phyloP scores from a whole-genome alignment of 2,797 vertebrate species.

The Harpagifer antarcticus region DNA sequence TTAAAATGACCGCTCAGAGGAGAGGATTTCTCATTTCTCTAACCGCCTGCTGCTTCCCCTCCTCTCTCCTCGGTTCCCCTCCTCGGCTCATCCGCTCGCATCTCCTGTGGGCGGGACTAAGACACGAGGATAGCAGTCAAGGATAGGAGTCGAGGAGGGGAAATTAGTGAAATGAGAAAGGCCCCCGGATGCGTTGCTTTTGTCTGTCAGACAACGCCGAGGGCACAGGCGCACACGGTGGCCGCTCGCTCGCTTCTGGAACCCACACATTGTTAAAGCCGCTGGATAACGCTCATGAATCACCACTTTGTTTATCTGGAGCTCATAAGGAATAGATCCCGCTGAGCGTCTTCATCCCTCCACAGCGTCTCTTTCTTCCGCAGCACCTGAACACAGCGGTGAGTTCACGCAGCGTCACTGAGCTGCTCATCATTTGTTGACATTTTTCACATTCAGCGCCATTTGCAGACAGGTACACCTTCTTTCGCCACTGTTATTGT shows the following conservation, averaged over 20 bases:
- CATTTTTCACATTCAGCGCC: conserved; percentile 80
- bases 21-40: too few species aligned
- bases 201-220: conserved; percentile 47
- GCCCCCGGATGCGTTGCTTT: too few species aligned
- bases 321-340: conserved; percentile 24
- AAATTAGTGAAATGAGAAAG: too few species aligned
- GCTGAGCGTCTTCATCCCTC: conserved; percentile 28
- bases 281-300: conserved; percentile 60
- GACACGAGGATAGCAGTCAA: too few species aligned
- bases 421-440: conserved; percentile 67
- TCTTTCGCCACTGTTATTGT: conserved; percentile 56
- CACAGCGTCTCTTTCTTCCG: conserved; percentile 24
- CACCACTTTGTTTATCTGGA: conserved; percentile 38
- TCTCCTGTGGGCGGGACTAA: too few species aligned
- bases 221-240: background rate
- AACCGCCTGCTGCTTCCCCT: too few species aligned
- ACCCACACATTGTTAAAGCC: conserved; percentile 72
- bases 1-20: too few species aligned
- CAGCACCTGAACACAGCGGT: conserved; percentile 62
- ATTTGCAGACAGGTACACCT: conserved; percentile 83
- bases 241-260: conserved; percentile 27
- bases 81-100: too few species aligned
- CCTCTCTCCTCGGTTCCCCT: too few species aligned
- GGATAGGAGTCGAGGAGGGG: too few species aligned
- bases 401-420: conserved; percentile 29